A percentile compares a stretch with the other conserved stretches of the same genome.
These are phyloP conservation scores for Aethes cnicana DNA, from an alignment of 2,888 invertebrate species.

Conservation along the genomic window DNA sequence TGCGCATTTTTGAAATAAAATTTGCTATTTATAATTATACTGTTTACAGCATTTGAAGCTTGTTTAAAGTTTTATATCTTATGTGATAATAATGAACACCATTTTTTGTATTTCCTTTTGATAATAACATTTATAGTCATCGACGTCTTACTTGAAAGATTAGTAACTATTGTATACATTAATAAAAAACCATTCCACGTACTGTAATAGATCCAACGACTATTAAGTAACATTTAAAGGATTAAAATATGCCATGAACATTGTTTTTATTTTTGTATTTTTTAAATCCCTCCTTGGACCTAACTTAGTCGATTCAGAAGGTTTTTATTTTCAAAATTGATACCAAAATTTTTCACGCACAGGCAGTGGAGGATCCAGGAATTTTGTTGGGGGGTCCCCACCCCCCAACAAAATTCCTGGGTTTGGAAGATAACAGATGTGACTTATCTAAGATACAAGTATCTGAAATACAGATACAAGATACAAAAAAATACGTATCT, in stretches of 20 bases:
- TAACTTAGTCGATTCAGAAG: too few relatives aligned
- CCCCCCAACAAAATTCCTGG: too few relatives aligned
- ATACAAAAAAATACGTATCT: too few relatives aligned
- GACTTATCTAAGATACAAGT: too few relatives aligned
- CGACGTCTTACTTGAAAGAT: background rate
- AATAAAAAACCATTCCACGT: constrained; percentile 49
- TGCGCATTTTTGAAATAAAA: constrained; percentile 17
- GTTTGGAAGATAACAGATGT: too few relatives aligned
- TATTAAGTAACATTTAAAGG: constrained; percentile 47
- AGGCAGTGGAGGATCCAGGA: too few relatives aligned
- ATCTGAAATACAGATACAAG: too few relatives aligned
- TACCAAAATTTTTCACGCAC: too few relatives aligned
- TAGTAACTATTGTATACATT: constrained; percentile 34
- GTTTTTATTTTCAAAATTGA: too few relatives aligned
- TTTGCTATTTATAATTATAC: constrained; percentile 23
- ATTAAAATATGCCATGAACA: constrained; percentile 61
- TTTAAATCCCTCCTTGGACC: background rate
- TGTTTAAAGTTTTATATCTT: constrained; percentile 18
- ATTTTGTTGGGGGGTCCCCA: too few relatives aligned
- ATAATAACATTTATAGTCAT: background rate
- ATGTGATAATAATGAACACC: constrained; percentile 40
- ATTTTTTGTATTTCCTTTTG: constrained; percentile 28
- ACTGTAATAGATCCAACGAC: constrained; percentile 44
- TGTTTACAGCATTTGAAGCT: constrained; percentile 11
- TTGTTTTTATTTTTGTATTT: constrained; percentile 15